Evolutionary conservation across 2,888 invertebrate species (phyloP), one percentile per base, ranked within the genome.

Genomic region (Drosophila niveifrons): DNA sequence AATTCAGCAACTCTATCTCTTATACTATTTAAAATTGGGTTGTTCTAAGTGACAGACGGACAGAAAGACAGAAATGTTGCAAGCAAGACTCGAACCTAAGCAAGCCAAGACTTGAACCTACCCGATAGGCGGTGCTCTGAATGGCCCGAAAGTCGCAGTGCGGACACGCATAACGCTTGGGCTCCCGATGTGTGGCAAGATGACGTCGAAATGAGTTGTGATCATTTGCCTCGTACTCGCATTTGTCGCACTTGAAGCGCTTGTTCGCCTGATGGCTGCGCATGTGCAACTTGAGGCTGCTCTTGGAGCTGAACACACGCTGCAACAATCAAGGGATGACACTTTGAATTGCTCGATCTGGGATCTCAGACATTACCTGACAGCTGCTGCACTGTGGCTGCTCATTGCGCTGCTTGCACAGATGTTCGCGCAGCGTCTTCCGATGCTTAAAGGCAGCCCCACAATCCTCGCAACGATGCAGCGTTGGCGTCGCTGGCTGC

Each of bases 181-280:
- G 94, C 13, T 96, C 96, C 6, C 95, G 94, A 91, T 97, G 97
- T 10, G 94, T 93, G 82, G 88, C 91, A 82, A 95, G 95, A 92
- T 97, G 97, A 1, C 97, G 94, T 23, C 97, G 93, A 75, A 97
- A 93, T 0, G 97, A 95, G 91, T 97, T 97, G 92, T 97, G 97
- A 90, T 97, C 97, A 2, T 95, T 94, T 3, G 96, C 95, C 43
- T 94, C 93, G 90, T 96, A 97, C 3, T 93, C 93, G 91, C 97
- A 97, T 52, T 94, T 92, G 36, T 95, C 94, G 90, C 97, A 97
- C 41, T 94, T 94, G 91, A 96, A 97, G 0, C 96, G 90, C 50
- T 90, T 90, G n/a, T 73, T 78, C 23, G 79, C 72, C 66, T 90
- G 88, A 34, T 92, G 91, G 3, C 85, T 90, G 18, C 88, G 80